Evolutionary conservation across 2,113 vertebrate genomes (phyloP).

Genomic region (Paratilapia polleni): DNA sequence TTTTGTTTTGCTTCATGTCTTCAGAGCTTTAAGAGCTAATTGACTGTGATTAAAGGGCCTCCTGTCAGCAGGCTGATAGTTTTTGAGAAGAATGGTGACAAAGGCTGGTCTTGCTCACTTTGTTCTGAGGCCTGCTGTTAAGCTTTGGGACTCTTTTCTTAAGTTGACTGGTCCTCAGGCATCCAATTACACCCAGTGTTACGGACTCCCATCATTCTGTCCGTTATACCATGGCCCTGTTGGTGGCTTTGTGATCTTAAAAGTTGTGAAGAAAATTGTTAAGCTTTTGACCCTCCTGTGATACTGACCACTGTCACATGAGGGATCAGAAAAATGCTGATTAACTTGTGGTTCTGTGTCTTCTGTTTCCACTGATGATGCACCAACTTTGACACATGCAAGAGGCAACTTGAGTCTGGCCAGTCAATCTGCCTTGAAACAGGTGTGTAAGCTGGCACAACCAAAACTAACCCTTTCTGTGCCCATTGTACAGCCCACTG

Average conservation of each 20-base stretch:
- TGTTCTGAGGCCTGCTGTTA: constrained; percentile 1
- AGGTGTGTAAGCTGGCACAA: no score
- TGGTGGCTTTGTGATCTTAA: not conserved
- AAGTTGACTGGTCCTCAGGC: not conserved
- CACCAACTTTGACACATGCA: not conserved
- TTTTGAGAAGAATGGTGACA: constrained; percentile 1
- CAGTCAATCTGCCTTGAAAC: no score
- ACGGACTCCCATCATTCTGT: constrained; percentile 11
- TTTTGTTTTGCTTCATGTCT: not conserved
- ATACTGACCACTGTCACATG: not conserved
- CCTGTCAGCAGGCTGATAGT: not conserved
- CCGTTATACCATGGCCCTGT: not conserved
- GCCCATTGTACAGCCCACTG: no score
- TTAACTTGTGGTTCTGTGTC: not conserved
- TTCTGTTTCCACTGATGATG: not conserved
- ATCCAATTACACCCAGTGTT: not conserved
- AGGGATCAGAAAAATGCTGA: not conserved
- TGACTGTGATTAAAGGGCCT: constrained; percentile 14
- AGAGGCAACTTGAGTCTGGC: no score
- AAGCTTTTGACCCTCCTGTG: not conserved
- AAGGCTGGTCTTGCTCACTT: not conserved
- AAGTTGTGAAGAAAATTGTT: not conserved
- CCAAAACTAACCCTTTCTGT: no score
- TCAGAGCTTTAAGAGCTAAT: constrained; percentile 4
- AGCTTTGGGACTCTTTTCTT: constrained; percentile 3